Evolutionary conservation across 2,113 vertebrate species (phyloP).

Genomic region (Bubalus kerabau): DNA sequence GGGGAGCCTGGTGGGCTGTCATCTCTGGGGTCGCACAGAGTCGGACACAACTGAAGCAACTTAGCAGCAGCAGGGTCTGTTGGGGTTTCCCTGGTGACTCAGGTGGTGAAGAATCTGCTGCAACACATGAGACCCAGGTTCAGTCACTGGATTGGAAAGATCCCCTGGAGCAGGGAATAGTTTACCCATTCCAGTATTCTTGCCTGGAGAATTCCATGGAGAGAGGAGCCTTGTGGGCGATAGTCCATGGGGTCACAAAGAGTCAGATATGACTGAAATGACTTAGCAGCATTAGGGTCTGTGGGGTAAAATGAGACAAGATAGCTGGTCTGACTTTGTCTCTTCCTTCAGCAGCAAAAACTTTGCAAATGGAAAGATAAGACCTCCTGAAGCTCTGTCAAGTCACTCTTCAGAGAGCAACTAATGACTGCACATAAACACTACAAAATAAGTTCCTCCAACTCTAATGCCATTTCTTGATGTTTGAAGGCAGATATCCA

Average conservation of each 20-base stretch:
- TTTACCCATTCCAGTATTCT: neutral
- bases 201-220: neutral
- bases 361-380: neutral
- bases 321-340: neutral
- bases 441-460: neutral
- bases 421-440: neutral
- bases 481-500: neutral
- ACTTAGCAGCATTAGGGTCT: neutral
- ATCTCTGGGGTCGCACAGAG: too few species aligned
- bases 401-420: neutral
- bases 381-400: fast-evolving
- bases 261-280: neutral
- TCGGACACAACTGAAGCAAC: too few species aligned
- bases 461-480: neutral
- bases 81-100: neutral
- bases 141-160: neutral
- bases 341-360: neutral
- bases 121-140: neutral
- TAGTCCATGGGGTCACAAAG: neutral
- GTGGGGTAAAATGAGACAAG: neutral
- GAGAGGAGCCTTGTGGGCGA: neutral
- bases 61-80: too few species aligned
- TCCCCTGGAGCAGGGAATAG: neutral
- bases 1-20: too few species aligned
- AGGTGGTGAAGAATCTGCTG: neutral